A percentile compares a stretch with the other conserved stretches of the same genome.
Evolutionary conservation across 1,140 invertebrate species (phyloP).

Genomic region (Caligus rogercresseyi): DNA sequence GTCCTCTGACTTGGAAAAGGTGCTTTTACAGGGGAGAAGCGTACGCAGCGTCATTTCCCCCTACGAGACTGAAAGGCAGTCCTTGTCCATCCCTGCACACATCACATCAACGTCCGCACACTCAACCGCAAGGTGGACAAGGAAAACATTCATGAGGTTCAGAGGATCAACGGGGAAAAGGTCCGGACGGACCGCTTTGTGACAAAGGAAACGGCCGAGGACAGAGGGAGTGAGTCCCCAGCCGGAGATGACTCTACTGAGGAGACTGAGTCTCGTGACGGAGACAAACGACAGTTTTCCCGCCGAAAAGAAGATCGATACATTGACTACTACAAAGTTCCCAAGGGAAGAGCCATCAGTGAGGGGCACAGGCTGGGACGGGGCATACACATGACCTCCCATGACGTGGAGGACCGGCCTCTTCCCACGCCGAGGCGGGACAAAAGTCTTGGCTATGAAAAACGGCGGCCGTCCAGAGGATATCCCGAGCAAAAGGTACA

Average conservation of each 20-base stretch:
- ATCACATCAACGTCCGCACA: background rate
- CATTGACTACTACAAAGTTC: slow-evolving; percentile 15
- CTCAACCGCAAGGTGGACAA: slow-evolving; percentile 4
- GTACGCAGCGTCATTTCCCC: background rate
- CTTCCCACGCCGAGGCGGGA: background rate
- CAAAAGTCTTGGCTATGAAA: background rate
- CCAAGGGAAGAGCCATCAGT: background rate
- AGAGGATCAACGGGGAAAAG: background rate
- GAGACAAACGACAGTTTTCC: background rate
- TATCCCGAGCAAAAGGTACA: too few relatives aligned
- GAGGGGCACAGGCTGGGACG: background rate
- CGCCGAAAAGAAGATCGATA: slow-evolving; percentile 12
- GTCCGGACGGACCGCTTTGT: background rate
- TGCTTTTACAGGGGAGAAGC: background rate
- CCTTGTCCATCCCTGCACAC: background rate
- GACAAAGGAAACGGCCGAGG: background rate
- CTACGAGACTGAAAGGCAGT: background rate
- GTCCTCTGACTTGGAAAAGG: background rate
- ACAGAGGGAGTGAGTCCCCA: background rate
- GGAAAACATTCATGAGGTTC: slow-evolving; percentile 3
- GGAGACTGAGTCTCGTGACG: slow-evolving; percentile 8
- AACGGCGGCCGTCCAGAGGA: too few relatives aligned
- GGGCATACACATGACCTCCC: slow-evolving; percentile 8
- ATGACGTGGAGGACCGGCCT: background rate
- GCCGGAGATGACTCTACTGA: slow-evolving; percentile 1